phyloP scores from a whole-genome alignment of 1,140 invertebrate genomes.

The Whitmania pigra region DNA sequence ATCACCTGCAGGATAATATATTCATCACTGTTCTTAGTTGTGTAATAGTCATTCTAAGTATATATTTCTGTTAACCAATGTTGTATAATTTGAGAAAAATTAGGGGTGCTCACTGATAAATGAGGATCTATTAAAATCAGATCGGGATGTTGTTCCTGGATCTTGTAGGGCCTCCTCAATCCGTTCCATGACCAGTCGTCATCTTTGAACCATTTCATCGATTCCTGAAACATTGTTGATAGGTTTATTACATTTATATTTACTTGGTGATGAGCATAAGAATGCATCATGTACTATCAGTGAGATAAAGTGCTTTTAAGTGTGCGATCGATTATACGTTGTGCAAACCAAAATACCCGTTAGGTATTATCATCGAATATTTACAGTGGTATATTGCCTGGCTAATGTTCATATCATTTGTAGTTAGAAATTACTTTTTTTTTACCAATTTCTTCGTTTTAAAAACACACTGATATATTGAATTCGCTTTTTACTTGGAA shows the following conservation, averaged over 20 bases:
- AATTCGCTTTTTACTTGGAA: conserved; percentile 9
- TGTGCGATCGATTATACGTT: too few relatives aligned
- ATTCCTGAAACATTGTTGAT: conserved; percentile 16
- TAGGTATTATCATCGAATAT: too few relatives aligned
- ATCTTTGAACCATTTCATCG: conserved; percentile 25
- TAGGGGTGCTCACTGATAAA: conserved; percentile 15
- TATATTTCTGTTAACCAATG: not conserved
- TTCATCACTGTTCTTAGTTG: not conserved
- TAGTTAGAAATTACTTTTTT: too few relatives aligned
- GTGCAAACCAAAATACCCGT: too few relatives aligned
- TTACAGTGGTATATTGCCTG: too few relatives aligned
- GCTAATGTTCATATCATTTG: too few relatives aligned
- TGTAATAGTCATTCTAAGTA: not conserved
- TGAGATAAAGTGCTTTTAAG: too few relatives aligned
- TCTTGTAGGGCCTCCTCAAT: conserved; percentile 22
- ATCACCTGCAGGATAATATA: conserved; percentile 22
- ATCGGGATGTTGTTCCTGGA: conserved; percentile 24
- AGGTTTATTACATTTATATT: too few relatives aligned
- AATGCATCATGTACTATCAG: too few relatives aligned
- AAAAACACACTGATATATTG: not conserved
- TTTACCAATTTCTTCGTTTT: too few relatives aligned
- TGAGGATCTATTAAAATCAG: conserved; percentile 21
- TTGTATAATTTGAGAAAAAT: not conserved
- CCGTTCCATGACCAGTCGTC: conserved; percentile 26
- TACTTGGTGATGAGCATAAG: too few relatives aligned